A percentile compares a stretch with the other conserved stretches of the same genome.
phyloP scores from a whole-genome alignment of 1,140 invertebrate species.

The Brachionus koreanus region DNA sequence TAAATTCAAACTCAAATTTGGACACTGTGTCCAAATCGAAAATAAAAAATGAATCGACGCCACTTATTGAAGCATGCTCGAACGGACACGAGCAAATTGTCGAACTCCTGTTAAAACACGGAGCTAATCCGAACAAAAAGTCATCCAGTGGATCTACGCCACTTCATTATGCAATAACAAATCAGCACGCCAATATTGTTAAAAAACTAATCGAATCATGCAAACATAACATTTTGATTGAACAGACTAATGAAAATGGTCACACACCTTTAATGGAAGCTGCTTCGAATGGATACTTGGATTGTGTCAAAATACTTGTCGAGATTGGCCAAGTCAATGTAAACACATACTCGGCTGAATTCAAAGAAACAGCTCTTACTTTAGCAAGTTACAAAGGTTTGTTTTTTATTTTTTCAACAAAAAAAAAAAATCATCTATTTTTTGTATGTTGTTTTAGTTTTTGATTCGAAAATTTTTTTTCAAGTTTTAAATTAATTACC shows the following conservation, averaged over 20 bases:
- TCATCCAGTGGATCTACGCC: slow-evolving; percentile 86
- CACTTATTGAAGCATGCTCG: slow-evolving; percentile 95
- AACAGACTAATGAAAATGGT: slow-evolving; percentile 97
- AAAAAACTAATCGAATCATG: slow-evolving; percentile 62
- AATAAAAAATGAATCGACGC: slow-evolving; percentile 95
- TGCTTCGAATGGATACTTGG: slow-evolving; percentile 83
- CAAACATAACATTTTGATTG: slow-evolving; percentile 65
- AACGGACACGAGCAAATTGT: slow-evolving; percentile 92
- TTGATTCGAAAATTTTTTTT: too few relatives aligned
- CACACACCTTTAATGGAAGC: slow-evolving; percentile 99
- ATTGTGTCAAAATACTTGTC: slow-evolving; percentile 68
- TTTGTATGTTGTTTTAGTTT: too few relatives aligned
- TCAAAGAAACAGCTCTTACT: slow-evolving; percentile 80
- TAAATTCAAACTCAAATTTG: slow-evolving; percentile 60
- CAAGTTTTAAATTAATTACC: too few relatives aligned
- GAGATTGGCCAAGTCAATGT: slow-evolving; percentile 61
- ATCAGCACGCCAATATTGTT: slow-evolving; percentile 88
- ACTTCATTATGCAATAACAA: slow-evolving; percentile 94
- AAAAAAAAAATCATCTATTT: too few relatives aligned
- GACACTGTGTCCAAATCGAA: slow-evolving; percentile 80
- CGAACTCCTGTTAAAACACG: slow-evolving; percentile 78
- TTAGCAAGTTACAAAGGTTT: slow-evolving; percentile 84
- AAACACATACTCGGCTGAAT: slow-evolving; percentile 98
- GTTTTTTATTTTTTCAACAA: slow-evolving; percentile 60
- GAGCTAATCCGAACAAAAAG: slow-evolving; percentile 91